Evolutionary conservation across 2,888 invertebrate genomes (phyloP).

Genomic region (Rhogogaster chlorosoma): DNA sequence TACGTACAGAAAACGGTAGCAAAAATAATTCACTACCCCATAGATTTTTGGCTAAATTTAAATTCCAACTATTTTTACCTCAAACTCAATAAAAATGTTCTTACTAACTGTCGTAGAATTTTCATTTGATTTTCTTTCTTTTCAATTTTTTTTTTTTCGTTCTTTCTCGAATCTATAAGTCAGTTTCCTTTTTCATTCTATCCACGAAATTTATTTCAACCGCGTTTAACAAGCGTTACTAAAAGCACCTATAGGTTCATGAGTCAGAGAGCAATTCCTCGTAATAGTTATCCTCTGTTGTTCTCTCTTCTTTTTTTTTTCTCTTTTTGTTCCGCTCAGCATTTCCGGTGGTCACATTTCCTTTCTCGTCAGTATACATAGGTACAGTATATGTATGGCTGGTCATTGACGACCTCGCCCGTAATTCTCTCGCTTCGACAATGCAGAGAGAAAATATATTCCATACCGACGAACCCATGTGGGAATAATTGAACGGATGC

Average conservation of each 20-base stretch:
- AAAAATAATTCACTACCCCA: not conserved
- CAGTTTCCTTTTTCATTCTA: not conserved
- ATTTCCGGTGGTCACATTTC: slow-evolving; percentile 34
- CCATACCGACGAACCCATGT: not conserved
- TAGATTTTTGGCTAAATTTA: slow-evolving; percentile 1
- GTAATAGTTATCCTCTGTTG: not conserved
- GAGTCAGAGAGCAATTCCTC: not conserved
- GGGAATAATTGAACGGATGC: slow-evolving; percentile 32
- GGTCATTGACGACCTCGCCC: slow-evolving; percentile 1
- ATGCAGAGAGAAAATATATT: not conserved
- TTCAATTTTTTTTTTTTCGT: not conserved
- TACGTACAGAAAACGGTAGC: not conserved
- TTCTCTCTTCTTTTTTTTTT: not conserved
- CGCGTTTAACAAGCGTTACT: not conserved
- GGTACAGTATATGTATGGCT: not conserved
- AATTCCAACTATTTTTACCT: not conserved
- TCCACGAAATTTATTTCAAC: not conserved
- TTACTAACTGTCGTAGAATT: not conserved
- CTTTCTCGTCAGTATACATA: slow-evolving; percentile 12
- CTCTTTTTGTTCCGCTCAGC: not conserved
- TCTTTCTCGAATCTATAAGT: not conserved
- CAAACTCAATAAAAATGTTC: not conserved
- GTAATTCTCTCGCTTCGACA: slow-evolving; percentile 6
- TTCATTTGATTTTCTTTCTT: too few relatives aligned
- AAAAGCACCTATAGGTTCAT: not conserved